Conservation (phyloP, 2,797 vertebrate genomes). For the Oreortyx pictus region DNA sequence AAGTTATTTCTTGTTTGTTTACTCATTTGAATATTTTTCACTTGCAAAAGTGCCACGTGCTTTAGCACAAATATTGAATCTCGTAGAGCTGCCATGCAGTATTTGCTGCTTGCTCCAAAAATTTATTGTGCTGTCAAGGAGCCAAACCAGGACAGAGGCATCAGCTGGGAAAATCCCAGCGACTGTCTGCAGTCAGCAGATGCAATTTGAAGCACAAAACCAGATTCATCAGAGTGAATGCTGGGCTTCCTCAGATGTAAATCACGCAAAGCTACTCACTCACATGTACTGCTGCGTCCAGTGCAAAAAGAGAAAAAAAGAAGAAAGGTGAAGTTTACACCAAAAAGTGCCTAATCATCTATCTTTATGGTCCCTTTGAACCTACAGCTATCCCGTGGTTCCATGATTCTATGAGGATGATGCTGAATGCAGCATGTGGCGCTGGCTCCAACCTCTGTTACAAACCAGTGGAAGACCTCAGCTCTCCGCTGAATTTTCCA, state of each 20-base stretch:
- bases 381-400: not conserved
- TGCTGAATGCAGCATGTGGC: rapidly evolving
- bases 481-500: not conserved
- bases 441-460: not conserved
- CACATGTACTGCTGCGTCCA: rapidly evolving
- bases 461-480: not conserved
- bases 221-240: not conserved
- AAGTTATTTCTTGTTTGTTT: constrained; percentile 29
- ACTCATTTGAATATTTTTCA: constrained; percentile 1
- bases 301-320: not conserved
- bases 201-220: not conserved
- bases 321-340: not conserved
- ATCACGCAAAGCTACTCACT: not conserved
- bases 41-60: not conserved
- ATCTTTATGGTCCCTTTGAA: not conserved
- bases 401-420: rapidly evolving
- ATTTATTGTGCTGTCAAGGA: not conserved
- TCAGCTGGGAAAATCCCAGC: not conserved
- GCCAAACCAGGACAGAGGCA: not conserved
- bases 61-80: not conserved
- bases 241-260: not conserved
- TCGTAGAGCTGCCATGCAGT: not conserved
- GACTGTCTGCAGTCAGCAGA: not conserved
- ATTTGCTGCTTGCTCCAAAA: not conserved
- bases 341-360: not conserved